Conservation (phyloP, 2,888 invertebrate genomes). For the Pegoplata infirma region DNA sequence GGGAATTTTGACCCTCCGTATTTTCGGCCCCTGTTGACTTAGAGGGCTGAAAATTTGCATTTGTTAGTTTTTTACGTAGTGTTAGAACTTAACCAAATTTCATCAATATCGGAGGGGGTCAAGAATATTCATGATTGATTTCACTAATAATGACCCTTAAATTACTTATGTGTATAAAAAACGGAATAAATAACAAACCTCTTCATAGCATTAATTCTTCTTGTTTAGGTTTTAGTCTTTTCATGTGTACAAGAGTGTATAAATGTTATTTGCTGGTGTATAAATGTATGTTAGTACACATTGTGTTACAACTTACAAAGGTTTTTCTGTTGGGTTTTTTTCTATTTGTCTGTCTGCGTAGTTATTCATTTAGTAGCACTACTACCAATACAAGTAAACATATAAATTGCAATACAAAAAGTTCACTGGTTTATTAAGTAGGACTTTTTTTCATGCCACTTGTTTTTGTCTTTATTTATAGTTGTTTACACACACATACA, state of each 20-base stretch:
- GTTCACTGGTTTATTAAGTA: constrained; percentile 61
- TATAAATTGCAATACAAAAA: constrained; percentile 5
- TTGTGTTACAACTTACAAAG: not conserved
- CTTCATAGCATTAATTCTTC: not conserved
- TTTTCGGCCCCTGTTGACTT: too few relatives aligned
- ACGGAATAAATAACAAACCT: not conserved
- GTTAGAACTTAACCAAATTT: too few relatives aligned
- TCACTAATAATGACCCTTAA: too few relatives aligned
- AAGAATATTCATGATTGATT: too few relatives aligned
- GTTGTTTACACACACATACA: not conserved
- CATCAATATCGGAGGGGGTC: too few relatives aligned
- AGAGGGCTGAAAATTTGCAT: too few relatives aligned
- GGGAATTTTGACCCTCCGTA: too few relatives aligned
- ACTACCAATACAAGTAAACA: not conserved
- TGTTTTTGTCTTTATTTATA: constrained; percentile 17
- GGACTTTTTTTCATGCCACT: constrained; percentile 23
- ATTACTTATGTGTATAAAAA: not conserved
- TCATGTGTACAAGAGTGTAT: not conserved
- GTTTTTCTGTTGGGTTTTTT: not conserved
- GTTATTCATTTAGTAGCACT: not conserved
- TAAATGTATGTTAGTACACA: not conserved
- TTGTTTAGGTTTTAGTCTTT: not conserved
- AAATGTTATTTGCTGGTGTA: not conserved
- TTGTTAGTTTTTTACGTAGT: too few relatives aligned
- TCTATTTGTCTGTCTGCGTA: not conserved